A percentile compares a stretch with the other conserved stretches of the same genome.
phyloP scores from a whole-genome alignment of 2,888 invertebrate species.

The Cerastis leucographa region DNA sequence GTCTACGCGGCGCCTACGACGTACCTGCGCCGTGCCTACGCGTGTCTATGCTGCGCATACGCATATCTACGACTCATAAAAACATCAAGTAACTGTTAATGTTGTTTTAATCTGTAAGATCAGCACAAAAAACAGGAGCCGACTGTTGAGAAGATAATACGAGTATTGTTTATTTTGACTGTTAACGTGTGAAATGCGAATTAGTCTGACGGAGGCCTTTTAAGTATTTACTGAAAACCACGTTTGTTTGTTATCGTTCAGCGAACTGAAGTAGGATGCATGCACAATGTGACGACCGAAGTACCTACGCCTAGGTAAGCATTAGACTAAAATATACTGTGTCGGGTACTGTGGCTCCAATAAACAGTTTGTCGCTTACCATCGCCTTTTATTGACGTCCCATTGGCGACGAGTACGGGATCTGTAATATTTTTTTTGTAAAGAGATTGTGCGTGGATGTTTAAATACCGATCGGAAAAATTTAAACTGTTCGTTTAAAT shows the following conservation, averaged over 20 bases:
- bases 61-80: neutral
- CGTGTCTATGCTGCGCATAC: neutral
- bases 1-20: no score
- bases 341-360: no score
- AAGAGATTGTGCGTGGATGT: no score
- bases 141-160: conserved; percentile 18
- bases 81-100: neutral
- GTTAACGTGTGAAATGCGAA: conserved; percentile 1
- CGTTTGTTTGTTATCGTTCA: conserved; percentile 14
- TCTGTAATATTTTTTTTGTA: no score
- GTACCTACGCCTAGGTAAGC: no score
- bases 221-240: conserved; percentile 1
- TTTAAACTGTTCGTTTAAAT: no score
- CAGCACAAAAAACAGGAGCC: neutral
- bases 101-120: conserved; percentile 1
- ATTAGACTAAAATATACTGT: no score
- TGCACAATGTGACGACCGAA: neutral
- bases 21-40: no score
- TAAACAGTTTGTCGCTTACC: no score
- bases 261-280: conserved; percentile 1
- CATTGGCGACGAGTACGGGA: no score
- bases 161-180: conserved; percentile 25
- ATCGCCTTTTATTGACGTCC: no score
- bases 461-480: no score
- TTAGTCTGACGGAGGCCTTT: conserved; percentile 3